Base-by-base conservation (phyloP, 2,797 vertebrate species). In the Sebastolobus altivelis region DNA sequence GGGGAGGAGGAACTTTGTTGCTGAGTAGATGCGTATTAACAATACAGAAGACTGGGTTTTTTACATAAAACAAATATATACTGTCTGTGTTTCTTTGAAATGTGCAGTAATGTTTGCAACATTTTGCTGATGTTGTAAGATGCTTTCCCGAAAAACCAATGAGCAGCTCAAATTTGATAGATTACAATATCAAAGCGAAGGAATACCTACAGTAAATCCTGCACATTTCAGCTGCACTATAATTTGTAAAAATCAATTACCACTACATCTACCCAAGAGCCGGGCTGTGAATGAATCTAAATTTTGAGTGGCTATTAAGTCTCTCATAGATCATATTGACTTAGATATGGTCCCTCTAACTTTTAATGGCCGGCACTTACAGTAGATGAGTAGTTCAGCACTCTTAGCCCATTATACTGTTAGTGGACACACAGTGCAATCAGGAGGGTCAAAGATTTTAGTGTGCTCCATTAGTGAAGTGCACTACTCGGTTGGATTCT, bases 361-460 rank as follows among this genome's bases (percentile, higher is more conserved):
- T 95, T 95, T 93, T 95, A 94, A 95, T 93, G 89, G 90, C 78
- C 56, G 3, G 82, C 87, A 93, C 94, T 94, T 91, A 93, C 84
- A 75, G 92, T 84, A 82, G 90, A 94, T 91, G 92, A 94, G 93
- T 87, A 92, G 91, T 93, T 93, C 87, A 88, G 92, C 90, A 85
- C 94, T 94, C 92, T 92, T 91, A 83, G 81, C 91, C 92, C 87
- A 93, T 94, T 94, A 94, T 84, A 90, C 77, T 88, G 91, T 94
- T 95, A 94, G 92, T 86, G 91, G 91, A 93, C 93, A 93, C 91
- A 91, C 89, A 89, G 89, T 84, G 91, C 91, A 93, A 91, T 91
- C 91, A 93, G 88, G 89, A 77, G 91, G 93, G 92, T 95, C 93
- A 95, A 90, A 92, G 94, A 95, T 90, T 92, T 94, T 91, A 94